Evolutionary conservation across 2,797 vertebrate species (phyloP).

Genomic region (Microchirus variegatus): DNA sequence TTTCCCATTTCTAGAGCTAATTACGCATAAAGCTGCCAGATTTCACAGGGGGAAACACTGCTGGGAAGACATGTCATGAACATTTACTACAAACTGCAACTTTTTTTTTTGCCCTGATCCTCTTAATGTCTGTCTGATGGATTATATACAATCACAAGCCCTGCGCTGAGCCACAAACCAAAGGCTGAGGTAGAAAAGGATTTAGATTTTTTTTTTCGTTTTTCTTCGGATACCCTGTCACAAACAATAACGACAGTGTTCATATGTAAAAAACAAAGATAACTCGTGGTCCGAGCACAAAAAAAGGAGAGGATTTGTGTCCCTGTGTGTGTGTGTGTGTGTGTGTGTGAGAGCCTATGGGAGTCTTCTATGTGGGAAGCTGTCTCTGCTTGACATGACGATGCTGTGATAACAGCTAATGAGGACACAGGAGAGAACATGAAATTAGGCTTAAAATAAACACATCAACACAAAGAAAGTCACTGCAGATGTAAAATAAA

Average conservation of each 20-base stretch:
- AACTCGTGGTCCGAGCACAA: too few species aligned
- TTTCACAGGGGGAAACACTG: conserved; percentile 4
- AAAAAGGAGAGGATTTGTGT: too few species aligned
- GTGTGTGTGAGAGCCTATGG: too few species aligned
- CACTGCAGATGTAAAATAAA: too few species aligned
- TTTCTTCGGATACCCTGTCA: neutral
- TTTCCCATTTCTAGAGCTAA: conserved; percentile 24
- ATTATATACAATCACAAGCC: conserved; percentile 18
- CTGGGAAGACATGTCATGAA: neutral
- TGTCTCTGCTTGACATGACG: too few species aligned
- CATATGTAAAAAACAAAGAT: too few species aligned
- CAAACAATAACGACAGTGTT: neutral
- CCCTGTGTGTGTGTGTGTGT: too few species aligned
- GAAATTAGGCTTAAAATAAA: too few species aligned
- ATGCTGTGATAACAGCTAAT: too few species aligned
- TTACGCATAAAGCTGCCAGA: conserved; percentile 13
- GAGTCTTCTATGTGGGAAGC: too few species aligned
- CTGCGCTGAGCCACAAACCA: conserved; percentile 1
- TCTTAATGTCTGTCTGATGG: conserved; percentile 27
- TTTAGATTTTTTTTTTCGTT: neutral
- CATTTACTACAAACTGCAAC: conserved; percentile 11
- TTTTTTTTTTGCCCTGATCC: conserved; percentile 2
- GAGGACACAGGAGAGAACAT: too few species aligned
- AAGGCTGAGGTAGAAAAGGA: neutral
- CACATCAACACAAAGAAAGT: too few species aligned